These are phyloP conservation scores for Aphodius granarius DNA, from an alignment of 2,888 invertebrate genomes.

Conservation along the genomic window DNA sequence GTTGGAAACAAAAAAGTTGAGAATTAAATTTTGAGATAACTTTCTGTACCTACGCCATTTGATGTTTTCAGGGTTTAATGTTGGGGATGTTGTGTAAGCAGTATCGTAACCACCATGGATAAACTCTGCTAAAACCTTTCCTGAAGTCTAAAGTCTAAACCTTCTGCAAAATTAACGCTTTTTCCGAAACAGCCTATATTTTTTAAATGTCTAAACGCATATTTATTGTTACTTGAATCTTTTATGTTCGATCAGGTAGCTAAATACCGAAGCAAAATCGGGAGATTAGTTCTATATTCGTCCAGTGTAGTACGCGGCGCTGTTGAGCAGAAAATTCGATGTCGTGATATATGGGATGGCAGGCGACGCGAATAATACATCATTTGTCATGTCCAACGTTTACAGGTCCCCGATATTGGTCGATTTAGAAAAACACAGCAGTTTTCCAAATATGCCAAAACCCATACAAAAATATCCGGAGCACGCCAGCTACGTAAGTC, in stretches of 20 bases:
- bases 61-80: neutral
- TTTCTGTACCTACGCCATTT: neutral
- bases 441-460: no score
- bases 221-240: no score
- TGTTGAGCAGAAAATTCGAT: constrained; percentile 24
- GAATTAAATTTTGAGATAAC: neutral
- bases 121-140: no score
- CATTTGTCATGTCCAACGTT: constrained; percentile 26
- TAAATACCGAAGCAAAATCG: neutral
- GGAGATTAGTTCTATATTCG: neutral
- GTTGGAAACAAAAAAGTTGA: neutral
- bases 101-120: neutral
- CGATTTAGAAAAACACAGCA: constrained; percentile 19
- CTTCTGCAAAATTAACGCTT: no score
- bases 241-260: neutral
- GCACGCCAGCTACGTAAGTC: no score
- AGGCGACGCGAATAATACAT: constrained; percentile 22
- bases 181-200: no score
- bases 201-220: no score
- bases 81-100: neutral
- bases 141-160: no score
- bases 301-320: neutral
- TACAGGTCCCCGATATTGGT: constrained; percentile 19
- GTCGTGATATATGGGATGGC: constrained; percentile 23
- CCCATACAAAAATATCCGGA: no score